phyloP scores from a whole-genome alignment of 2,888 invertebrate species.

The Cinara cedri region DNA sequence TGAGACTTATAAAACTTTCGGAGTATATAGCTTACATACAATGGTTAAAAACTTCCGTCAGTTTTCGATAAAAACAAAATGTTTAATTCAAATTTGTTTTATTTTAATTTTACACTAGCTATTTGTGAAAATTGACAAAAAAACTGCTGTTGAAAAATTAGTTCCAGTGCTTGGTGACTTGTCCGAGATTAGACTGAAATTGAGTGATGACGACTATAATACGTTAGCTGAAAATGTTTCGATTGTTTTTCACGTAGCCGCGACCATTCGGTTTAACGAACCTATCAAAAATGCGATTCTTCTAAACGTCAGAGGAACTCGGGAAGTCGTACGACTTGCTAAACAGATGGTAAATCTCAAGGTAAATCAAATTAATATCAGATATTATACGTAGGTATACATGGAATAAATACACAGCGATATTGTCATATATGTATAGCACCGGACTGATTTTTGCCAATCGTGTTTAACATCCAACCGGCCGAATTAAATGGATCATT shows the following conservation, averaged over 20 bases:
- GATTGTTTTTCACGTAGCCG: slow-evolving; percentile 61
- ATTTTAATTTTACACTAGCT: slow-evolving; percentile 62
- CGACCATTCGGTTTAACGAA: slow-evolving; percentile 61
- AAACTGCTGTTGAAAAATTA: slow-evolving; percentile 46
- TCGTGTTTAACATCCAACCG: too few species aligned
- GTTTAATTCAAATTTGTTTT: too few species aligned
- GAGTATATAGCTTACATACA: too few species aligned
- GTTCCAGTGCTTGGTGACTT: slow-evolving; percentile 56
- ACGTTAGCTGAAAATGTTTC: slow-evolving; percentile 62
- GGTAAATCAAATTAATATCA: slow-evolving; percentile 61
- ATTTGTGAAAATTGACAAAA: slow-evolving; percentile 44
- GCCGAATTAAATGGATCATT: too few species aligned
- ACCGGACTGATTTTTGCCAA: too few species aligned
- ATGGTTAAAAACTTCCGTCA: too few species aligned
- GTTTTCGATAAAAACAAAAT: too few species aligned
- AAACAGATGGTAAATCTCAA: slow-evolving; percentile 65
- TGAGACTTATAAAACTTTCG: too few species aligned
- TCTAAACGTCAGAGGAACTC: slow-evolving; percentile 70
- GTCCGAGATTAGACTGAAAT: slow-evolving; percentile 50
- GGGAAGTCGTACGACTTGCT: slow-evolving; percentile 67
- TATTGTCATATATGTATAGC: too few species aligned
- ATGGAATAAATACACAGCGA: too few species aligned
- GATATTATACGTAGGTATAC: too few species aligned
- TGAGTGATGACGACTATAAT: slow-evolving; percentile 56
- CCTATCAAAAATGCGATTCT: slow-evolving; percentile 64